Percentiles rank a stretch among this genome's conserved stretches.
Evolutionary conservation across 2,113 vertebrate genomes (phyloP).

Genomic region (Gallinago jamesoni): DNA sequence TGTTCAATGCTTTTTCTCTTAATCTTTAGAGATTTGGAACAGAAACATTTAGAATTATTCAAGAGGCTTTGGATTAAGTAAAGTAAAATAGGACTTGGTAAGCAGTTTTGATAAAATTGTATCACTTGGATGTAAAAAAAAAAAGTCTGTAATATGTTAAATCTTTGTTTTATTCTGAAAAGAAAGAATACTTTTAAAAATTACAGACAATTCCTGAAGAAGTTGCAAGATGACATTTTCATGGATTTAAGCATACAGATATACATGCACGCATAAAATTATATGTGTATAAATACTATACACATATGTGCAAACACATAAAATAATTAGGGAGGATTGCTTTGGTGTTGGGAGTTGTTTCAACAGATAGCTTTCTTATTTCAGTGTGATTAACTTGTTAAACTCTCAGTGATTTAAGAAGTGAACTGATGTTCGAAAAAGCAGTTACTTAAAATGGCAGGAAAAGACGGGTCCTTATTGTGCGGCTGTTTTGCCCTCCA

Average conservation of each 20-base stretch:
- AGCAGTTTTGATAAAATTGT: neutral
- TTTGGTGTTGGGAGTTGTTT: neutral
- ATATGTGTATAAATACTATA: neutral
- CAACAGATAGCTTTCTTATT: neutral
- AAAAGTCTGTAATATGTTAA: neutral
- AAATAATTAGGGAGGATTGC: neutral
- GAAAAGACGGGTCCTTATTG: neutral
- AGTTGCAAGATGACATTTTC: neutral
- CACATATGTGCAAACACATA: neutral
- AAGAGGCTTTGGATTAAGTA: neutral
- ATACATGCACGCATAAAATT: neutral
- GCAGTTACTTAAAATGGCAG: neutral
- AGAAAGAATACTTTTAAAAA: neutral
- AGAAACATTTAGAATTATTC: neutral
- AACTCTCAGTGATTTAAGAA: neutral
- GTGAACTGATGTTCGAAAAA: neutral
- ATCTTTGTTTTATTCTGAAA: neutral
- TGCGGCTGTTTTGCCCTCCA: slow-evolving; percentile 33
- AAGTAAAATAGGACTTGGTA: neutral
- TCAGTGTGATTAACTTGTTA: neutral
- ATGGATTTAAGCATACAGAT: neutral
- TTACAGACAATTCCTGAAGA: neutral
- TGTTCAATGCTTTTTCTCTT: neutral
- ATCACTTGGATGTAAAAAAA: neutral
- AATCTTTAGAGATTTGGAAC: neutral